phyloP scores from a whole-genome alignment of 2,888 invertebrate genomes.

The Epiblema foenella region DNA sequence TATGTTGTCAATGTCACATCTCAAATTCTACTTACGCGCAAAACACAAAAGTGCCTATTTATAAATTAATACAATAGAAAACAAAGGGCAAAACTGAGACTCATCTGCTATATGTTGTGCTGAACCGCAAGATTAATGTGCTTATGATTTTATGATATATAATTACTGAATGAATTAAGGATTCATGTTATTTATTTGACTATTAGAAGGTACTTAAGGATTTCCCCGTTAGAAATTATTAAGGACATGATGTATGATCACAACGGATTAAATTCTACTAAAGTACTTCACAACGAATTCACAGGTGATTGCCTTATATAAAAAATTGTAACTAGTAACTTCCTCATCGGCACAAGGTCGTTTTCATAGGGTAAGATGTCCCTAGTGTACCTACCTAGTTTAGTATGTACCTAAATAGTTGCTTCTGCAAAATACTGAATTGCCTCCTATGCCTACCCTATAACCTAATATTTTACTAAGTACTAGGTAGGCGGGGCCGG shows the following conservation, averaged over 20 bases:
- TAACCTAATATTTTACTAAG: too few relatives aligned
- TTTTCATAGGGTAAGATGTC: too few relatives aligned
- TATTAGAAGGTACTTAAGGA: neutral
- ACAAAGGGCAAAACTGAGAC: neutral
- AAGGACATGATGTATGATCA: constrained; percentile 16
- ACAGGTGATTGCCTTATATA: constrained; percentile 4
- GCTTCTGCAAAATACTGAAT: too few relatives aligned
- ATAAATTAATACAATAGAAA: neutral
- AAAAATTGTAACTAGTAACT: neutral
- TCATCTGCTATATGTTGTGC: neutral
- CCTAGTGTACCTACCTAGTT: too few relatives aligned
- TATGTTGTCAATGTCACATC: neutral
- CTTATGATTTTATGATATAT: neutral
- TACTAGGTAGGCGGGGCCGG: too few relatives aligned
- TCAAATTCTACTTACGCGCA: constrained; percentile 17
- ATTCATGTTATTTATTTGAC: neutral
- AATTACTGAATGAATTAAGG: neutral
- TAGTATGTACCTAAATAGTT: too few relatives aligned
- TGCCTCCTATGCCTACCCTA: too few relatives aligned
- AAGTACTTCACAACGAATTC: constrained; percentile 9
- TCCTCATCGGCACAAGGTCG: too few relatives aligned
- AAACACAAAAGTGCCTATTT: neutral
- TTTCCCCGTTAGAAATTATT: neutral
- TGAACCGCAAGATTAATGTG: neutral
- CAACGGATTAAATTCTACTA: neutral